Conservation (phyloP, 2,888 invertebrate genomes). For the Drosophila mayaguana region DNA sequence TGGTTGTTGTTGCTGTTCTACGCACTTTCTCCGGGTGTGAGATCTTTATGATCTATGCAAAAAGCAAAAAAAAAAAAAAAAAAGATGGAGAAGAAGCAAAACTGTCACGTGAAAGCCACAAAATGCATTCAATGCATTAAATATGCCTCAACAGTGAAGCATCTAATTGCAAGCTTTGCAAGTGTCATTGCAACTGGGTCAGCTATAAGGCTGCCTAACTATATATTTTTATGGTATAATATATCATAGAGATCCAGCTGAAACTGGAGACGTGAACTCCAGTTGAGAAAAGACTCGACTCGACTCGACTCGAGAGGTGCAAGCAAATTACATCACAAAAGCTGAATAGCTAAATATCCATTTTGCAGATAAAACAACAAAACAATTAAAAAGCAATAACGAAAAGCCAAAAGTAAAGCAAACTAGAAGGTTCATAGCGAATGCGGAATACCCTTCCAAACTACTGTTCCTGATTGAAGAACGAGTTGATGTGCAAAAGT, state of each 20-base stretch:
- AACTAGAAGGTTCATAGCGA: background rate
- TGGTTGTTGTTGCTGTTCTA: constrained; percentile 55
- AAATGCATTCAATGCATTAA: constrained; percentile 68
- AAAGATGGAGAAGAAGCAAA: constrained; percentile 47
- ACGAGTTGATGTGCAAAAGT: background rate
- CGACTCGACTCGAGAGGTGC: background rate
- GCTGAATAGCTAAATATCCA: constrained; percentile 58
- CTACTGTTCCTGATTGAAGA: background rate
- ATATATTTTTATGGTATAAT: background rate
- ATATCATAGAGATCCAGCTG: constrained; percentile 16
- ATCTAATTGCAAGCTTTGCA: constrained; percentile 74
- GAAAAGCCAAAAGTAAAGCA: background rate
- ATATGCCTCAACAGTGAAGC: constrained; percentile 38
- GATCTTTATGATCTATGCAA: constrained; percentile 80
- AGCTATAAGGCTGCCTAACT: constrained; percentile 14
- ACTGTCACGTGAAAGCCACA: constrained; percentile 78
- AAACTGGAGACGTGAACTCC: constrained; percentile 25
- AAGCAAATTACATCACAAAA: constrained; percentile 58
- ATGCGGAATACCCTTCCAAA: background rate
- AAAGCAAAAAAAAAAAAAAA: constrained; percentile 46
- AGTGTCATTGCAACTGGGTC: constrained; percentile 75
- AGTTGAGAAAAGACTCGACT: background rate
- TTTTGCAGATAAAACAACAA: constrained; percentile 33
- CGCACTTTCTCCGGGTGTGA: constrained; percentile 77
- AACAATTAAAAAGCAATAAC: background rate